phyloP scores from a whole-genome alignment of 2,888 invertebrate genomes.

The Deilephila elpenor region DNA sequence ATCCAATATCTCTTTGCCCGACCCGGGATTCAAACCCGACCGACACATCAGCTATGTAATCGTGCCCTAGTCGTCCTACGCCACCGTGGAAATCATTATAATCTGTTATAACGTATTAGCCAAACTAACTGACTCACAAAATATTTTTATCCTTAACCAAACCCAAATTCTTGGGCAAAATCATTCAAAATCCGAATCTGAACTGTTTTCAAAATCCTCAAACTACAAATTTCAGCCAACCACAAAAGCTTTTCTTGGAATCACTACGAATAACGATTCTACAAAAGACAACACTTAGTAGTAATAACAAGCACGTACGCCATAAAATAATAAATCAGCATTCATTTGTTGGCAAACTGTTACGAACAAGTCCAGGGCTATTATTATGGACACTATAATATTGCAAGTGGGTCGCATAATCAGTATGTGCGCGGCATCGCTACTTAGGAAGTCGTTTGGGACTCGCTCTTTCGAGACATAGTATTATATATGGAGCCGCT shows the following conservation, averaged over 20 bases:
- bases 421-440: conserved; percentile 60
- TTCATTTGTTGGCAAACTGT: conserved; percentile 33
- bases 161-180: too few relatives aligned
- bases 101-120: too few relatives aligned
- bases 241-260: neutral
- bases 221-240: neutral
- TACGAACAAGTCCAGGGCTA: conserved; percentile 27
- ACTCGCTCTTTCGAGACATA: conserved; percentile 43
- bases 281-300: conserved; percentile 15
- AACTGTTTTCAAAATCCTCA: neutral
- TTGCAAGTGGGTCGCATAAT: conserved; percentile 52
- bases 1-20: too few relatives aligned
- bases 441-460: conserved; percentile 67
- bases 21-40: too few relatives aligned
- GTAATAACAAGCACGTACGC: conserved; percentile 21
- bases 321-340: conserved; percentile 32
- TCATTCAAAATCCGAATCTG: too few relatives aligned
- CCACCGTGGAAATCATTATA: too few relatives aligned
- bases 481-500: conserved; percentile 63
- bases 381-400: conserved; percentile 31
- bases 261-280: neutral
- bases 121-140: too few relatives aligned
- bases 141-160: too few relatives aligned
- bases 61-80: too few relatives aligned
- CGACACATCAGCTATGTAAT: too few relatives aligned